Base-by-base conservation (phyloP, 1,140 invertebrate genomes). In the Zaprionus lachaisei region DNA sequence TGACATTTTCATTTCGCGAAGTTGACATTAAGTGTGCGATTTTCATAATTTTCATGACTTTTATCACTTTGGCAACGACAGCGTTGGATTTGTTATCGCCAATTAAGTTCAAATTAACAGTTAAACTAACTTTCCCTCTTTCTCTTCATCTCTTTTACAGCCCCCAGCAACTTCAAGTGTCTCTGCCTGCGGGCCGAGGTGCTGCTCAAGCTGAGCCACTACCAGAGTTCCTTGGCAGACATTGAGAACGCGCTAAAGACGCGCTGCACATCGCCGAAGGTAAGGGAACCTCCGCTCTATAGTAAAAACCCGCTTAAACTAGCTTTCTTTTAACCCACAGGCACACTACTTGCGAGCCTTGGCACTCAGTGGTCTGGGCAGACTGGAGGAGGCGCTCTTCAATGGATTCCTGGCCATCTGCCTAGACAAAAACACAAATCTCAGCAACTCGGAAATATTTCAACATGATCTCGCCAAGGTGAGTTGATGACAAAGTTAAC, bases 251-350 rank as follows among this genome's bases (percentile, higher is more conserved):
- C 95, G 12, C 93, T 96, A 51, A 94, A 94, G 79, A 91, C 96
- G 38, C 94, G 95, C 70, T 96, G 96, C 37, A 94, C 95, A 69
- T 97, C 96, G 95, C 94, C 95, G 69, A 96, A 96, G 94, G 96
- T 96, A 89, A 94, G 91, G 79, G 11, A 17, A 0, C 54, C 4
- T 17, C n/a, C 49, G 11, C 49, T 17, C 5, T 37, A 38, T 31
- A 70, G 22, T 61, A 3, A 38, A 9, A 22, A 31, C 15, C 11
- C 26, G 38, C 54, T 70, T 72, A 14, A 69, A 9, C 38, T 2
- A 5, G 1, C 2, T 57, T 44, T 9, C 37, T 77, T 89, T 1
- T 5, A 61, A 4, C 1, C 44, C 14, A 12, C 31, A 96, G 95
- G 96, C 95, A 26, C 95, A 96, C 86, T 96, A 95, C 82, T 92